Conservation (phyloP, 2,888 invertebrate genomes). For the Seladonia tumulorum region DNA sequence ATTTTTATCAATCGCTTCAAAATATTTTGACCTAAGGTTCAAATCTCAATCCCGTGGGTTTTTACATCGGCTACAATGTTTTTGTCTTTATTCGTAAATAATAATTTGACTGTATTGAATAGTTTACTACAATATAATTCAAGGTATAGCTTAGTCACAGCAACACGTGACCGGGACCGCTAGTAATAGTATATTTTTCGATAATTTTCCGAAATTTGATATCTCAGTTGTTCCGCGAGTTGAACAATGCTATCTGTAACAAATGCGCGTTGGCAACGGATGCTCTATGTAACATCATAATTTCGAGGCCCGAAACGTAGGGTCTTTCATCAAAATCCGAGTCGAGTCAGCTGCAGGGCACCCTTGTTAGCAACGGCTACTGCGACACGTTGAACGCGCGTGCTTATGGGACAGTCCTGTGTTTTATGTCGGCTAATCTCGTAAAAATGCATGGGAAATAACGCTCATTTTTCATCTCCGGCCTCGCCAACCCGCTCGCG, state of each 20-base stretch:
- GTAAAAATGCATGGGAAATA: slow-evolving; percentile 81
- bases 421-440: slow-evolving; percentile 81
- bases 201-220: background rate
- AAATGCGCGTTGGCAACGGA: background rate
- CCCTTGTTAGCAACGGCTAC: slow-evolving; percentile 33
- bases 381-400: slow-evolving; percentile 70
- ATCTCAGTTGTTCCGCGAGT: background rate
- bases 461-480: slow-evolving; percentile 75
- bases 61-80: no score
- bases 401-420: slow-evolving; percentile 75
- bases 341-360: background rate
- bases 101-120: no score
- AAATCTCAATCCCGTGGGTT: no score
- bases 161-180: no score
- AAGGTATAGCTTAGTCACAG: no score
- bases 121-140: no score
- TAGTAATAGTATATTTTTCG: background rate
- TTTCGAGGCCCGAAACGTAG: background rate
- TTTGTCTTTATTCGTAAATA: no score
- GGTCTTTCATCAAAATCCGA: background rate
- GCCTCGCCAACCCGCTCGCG: slow-evolving; percentile 33
- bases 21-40: no score
- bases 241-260: background rate
- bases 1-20: no score
- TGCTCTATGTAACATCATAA: background rate